phyloP scores from a whole-genome alignment of 2,113 vertebrate genomes.

The Psilopogon haemacephalus region DNA sequence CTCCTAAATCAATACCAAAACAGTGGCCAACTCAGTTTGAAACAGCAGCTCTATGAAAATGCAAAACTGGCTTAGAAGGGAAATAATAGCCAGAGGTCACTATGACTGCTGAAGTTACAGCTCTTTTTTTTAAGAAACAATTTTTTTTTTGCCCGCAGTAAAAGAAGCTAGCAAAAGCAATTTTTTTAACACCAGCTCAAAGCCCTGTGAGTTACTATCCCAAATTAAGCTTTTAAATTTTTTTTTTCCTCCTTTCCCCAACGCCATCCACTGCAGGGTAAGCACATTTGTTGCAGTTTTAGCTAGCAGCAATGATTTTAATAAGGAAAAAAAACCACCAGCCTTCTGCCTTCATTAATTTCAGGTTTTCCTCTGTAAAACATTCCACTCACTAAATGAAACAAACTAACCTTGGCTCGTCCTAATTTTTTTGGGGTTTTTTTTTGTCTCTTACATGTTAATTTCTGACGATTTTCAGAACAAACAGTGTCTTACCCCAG shows the following conservation, averaged over 20 bases:
- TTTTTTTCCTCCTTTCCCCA: background rate
- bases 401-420: background rate
- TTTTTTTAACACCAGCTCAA: background rate
- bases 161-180: background rate
- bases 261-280: background rate
- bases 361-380: background rate
- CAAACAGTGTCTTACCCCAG: background rate
- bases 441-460: background rate
- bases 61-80: conserved; percentile 25
- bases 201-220: background rate
- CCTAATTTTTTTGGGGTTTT: background rate
- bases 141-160: background rate
- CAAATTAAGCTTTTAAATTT: background rate
- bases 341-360: background rate
- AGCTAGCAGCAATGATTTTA: background rate
- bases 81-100: conserved; percentile 12
- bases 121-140: background rate
- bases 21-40: background rate
- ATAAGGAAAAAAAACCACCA: background rate
- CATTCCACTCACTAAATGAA: background rate
- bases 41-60: background rate
- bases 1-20: conserved; percentile 37
- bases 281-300: background rate
- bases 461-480: background rate
- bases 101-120: background rate